Evolutionary conservation across 1,140 invertebrate species (phyloP), one percentile per base, ranked within the genome.

Genomic region (Sycophaga agraensis): DNA sequence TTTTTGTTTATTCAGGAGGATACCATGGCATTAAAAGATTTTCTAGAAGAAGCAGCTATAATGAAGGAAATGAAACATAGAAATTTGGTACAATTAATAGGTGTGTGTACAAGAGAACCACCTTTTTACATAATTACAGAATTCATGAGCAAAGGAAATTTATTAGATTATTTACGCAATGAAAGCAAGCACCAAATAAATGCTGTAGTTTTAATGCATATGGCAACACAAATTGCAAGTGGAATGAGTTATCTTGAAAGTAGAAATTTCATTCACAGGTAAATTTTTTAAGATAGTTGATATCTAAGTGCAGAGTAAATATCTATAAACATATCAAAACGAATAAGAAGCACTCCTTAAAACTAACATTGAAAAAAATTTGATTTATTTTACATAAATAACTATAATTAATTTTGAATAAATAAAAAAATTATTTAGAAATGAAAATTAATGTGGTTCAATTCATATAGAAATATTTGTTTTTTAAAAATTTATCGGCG

Each of bases 61-160:
- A 99, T 99, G 97, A 99, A 99, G 77, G 96, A 98, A 82, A 97
- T 99, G 94, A 96, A 97, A 73, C 98, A 99, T 83, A 93, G 94
- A 8, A 99, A 99, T 85, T 83, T 99, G 63, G 97, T 99, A 53
- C 96, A 99, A 82, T 84, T 99, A 59, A 86, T 99, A 67, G 89
- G 91, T 66, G 96, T 99, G 26, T 99, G 97, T 82, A 99, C 96
- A 0, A 82, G 96, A 26, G 96, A 99, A 79, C 95, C 96, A 5
- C 97, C 97, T 0, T 99, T 99, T 81, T 99, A 98, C 78, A 99
- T 99, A 69, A 97, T 99, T 65, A 99, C 97, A 8, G 97, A 99
- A 82, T 99, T 98, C 77, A 99, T 99, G 97, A 91, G 91, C 53
- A 92, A 96, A 71, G 97, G 97, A 45, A 99, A 99, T 81, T 83